A percentile compares a stretch with the other conserved stretches of the same genome.
Conservation (phyloP, 2,113 vertebrate species). For the Fregetta grallaria region DNA sequence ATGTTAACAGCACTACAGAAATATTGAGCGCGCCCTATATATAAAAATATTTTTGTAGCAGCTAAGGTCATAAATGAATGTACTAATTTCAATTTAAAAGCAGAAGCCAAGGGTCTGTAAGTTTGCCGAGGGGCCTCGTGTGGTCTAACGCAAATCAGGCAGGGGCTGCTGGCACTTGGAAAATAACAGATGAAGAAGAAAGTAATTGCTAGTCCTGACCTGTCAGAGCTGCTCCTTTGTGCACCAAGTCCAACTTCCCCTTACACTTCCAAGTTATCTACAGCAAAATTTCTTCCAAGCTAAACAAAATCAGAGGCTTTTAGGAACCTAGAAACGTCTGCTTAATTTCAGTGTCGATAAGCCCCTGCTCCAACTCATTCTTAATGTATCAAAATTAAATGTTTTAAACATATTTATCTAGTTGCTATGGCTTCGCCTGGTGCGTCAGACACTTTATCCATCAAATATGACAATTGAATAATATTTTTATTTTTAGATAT, state of each 20-base stretch:
- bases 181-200: conserved; percentile 32
- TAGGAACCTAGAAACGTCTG: conserved; percentile 52
- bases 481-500: conserved; percentile 72
- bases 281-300: conserved; percentile 41
- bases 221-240: background rate
- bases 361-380: conserved; percentile 1
- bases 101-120: background rate
- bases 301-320: conserved; percentile 62
- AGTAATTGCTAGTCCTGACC: conserved; percentile 16
- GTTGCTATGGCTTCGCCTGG: conserved; percentile 64
- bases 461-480: conserved; percentile 67
- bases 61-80: background rate
- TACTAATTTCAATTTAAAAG: conserved; percentile 15
- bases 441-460: conserved; percentile 52
- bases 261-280: conserved; percentile 30
- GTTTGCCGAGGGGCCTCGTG: background rate
- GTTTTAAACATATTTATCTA: conserved; percentile 50
- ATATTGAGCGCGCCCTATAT: background rate
- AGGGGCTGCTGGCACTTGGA: conserved; percentile 9
- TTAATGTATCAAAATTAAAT: conserved; percentile 48
- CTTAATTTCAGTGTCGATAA: conserved; percentile 34
- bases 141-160: conserved; percentile 1
- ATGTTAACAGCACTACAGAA: conserved; percentile 11
- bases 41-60: conserved; percentile 22
- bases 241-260: conserved; percentile 12